Evolutionary conservation across 2,888 invertebrate species (phyloP).

Genomic region (Phlogophora meticulosa): DNA sequence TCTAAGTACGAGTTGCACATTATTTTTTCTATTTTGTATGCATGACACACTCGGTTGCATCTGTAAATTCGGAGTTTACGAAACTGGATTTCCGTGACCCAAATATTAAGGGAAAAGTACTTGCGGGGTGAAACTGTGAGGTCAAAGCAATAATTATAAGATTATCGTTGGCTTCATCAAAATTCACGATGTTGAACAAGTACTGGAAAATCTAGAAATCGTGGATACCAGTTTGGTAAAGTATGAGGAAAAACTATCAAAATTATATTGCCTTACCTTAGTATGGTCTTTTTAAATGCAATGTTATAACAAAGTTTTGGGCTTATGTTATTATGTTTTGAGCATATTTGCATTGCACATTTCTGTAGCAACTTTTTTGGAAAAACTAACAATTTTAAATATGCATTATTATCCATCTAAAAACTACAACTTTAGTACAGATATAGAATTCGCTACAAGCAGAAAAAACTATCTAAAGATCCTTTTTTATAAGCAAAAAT

Average conservation of each 20-base stretch:
- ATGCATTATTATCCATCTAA: neutral
- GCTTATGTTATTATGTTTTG: neutral
- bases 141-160: slow-evolving; percentile 49
- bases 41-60: slow-evolving; percentile 65
- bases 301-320: neutral
- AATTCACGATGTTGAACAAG: slow-evolving; percentile 26
- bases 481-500: slow-evolving; percentile 48
- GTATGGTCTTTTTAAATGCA: neutral
- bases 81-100: slow-evolving; percentile 73
- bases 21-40: slow-evolving; percentile 68
- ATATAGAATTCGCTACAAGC: slow-evolving; percentile 5
- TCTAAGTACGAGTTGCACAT: slow-evolving; percentile 57
- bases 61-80: slow-evolving; percentile 63
- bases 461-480: slow-evolving; percentile 45
- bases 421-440: slow-evolving; percentile 18
- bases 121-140: slow-evolving; percentile 49
- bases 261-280: neutral
- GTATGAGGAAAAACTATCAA: slow-evolving; percentile 12
- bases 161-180: slow-evolving; percentile 45
- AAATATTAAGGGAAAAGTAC: slow-evolving; percentile 72
- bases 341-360: neutral
- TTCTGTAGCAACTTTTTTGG: slow-evolving; percentile 10
- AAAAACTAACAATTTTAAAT: no score
- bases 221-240: slow-evolving; percentile 18
- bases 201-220: slow-evolving; percentile 49